Evolutionary conservation across 2,113 vertebrate genomes (phyloP).

Genomic region (Microtus ochrogaster): DNA sequence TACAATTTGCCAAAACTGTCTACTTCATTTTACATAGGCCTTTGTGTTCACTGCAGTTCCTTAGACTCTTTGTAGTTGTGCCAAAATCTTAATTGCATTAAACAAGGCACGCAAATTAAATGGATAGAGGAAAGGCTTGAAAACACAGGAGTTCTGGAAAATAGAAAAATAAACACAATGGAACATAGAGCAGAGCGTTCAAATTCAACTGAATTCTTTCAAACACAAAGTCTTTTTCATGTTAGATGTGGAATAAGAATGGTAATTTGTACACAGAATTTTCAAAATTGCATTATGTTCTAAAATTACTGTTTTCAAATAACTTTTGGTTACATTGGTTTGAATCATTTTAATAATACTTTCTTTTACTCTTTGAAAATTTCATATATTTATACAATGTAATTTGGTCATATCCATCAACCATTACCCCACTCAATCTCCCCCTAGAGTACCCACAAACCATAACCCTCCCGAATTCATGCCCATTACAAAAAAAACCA

Average conservation of each 20-base stretch:
- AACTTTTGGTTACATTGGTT: neutral
- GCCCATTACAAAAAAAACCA: neutral
- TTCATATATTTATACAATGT: neutral
- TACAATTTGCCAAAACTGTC: constrained; percentile 53
- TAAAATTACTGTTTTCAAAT: constrained; percentile 1
- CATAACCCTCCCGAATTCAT: neutral
- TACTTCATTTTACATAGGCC: constrained; percentile 15
- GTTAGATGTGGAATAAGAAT: neutral
- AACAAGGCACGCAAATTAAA: constrained; percentile 35
- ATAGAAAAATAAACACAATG: constrained; percentile 23
- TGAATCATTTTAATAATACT: neutral
- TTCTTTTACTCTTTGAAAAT: neutral
- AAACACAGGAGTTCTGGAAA: constrained; percentile 5
- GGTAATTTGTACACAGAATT: neutral
- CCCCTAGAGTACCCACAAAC: neutral
- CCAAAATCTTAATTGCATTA: constrained; percentile 73
- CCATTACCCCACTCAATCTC: neutral
- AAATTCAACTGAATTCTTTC: constrained; percentile 15
- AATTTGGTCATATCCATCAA: neutral
- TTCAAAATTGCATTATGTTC: neutral
- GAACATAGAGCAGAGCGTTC: neutral
- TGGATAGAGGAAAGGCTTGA: neutral
- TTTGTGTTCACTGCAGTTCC: constrained; percentile 56
- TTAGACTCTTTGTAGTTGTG: constrained; percentile 42
- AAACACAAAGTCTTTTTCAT: neutral